Evolutionary conservation across 2,797 vertebrate species (phyloP), one percentile per base, ranked within the genome.

Genomic region (Argentina silus): DNA sequence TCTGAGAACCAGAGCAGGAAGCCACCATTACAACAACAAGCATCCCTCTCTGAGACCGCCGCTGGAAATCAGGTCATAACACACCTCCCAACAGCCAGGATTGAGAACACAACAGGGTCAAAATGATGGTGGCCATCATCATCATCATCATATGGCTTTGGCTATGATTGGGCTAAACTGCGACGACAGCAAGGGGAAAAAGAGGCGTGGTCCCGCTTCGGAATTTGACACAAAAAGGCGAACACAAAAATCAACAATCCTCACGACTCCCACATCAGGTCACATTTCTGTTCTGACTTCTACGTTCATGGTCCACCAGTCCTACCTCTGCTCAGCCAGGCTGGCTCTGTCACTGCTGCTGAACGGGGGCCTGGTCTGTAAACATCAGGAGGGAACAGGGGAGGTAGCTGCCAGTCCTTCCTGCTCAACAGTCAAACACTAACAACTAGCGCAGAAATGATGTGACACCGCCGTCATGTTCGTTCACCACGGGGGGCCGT

Each of bases 151-250:
- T n/a, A 51, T 19, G 69, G 67, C 53, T 75, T 71, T 61, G 60
- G 55, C 65, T 71, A 59, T 61, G 75, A 72, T 15, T 12, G 57
- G 66, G 62, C 56, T 70, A 73, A 73, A 72, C 27, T 70, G 14
- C 19, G 7, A 59, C 75, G 45, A 36, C 27, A 36, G 4, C 27
- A 36, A 36, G 27, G 27, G 27, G 27, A 4, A 36, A 55, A 60
- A 74, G 53, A 55, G 53, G 63, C 21, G 27, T 42, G 8, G 53
- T 67, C 73, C 63, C 9, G 23, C 42, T 36, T 71, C 2, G 64
- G 36, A 75, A 21, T 55, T 6, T 74, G 21, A 74, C 72, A 76
- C 56, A 23, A 67, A n/a, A 17, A 9, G 62, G 21, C 57, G 55
- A 70, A 77, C 70, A 63, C 7, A 43, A 64, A 17, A 67, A 43